Percentiles rank a stretch among this genome's conserved stretches.
Conservation (phyloP, 2,113 vertebrate genomes). For the Mesoclemmys tuberculata region DNA sequence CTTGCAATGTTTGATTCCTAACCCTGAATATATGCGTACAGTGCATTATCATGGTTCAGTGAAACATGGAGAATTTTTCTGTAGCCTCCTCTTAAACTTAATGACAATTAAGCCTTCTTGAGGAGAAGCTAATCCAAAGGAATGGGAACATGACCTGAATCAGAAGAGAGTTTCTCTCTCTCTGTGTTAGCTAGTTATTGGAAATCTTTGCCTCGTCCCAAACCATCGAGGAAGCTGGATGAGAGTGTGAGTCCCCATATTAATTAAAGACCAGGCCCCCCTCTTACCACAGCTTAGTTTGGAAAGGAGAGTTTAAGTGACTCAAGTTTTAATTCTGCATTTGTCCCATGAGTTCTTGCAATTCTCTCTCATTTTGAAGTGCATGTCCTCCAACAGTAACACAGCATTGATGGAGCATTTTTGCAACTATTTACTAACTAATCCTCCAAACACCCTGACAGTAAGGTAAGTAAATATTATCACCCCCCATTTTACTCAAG, state of each 20-base stretch:
- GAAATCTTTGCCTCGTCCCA: background rate
- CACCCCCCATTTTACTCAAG: background rate
- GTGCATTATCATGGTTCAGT: background rate
- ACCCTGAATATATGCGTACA: background rate
- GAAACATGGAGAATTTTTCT: background rate
- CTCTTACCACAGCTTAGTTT: background rate
- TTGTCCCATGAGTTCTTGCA: fast-evolving
- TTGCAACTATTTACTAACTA: background rate
- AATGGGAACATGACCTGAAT: background rate
- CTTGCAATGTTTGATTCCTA: background rate
- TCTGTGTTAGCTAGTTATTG: background rate
- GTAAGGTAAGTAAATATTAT: background rate
- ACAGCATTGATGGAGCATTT: background rate
- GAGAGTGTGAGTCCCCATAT: background rate
- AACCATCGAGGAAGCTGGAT: background rate
- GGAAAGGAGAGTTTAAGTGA: background rate
- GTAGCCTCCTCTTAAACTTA: background rate
- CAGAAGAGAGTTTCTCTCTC: background rate
- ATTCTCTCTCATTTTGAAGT: background rate
- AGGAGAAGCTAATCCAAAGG: background rate
- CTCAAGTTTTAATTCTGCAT: background rate
- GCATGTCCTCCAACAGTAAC: background rate
- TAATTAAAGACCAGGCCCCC: background rate
- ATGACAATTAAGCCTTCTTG: background rate
- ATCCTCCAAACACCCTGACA: background rate